These are phyloP conservation scores for Panthera tigris DNA, from an alignment of 2,113 vertebrate species.

Conservation along the genomic window DNA sequence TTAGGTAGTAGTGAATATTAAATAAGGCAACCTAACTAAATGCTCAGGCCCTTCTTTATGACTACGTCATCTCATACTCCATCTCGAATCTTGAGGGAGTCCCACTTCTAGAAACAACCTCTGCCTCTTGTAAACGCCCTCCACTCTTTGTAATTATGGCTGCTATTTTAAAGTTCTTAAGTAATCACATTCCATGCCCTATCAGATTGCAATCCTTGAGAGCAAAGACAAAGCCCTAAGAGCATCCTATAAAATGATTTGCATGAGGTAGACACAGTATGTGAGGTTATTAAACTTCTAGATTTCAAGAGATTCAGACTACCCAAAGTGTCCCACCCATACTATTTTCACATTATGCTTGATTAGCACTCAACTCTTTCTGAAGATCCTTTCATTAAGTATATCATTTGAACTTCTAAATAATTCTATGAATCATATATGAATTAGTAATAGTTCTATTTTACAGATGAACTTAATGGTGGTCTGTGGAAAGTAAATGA, in stretches of 20 bases:
- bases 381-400: neutral
- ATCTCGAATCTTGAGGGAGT: neutral
- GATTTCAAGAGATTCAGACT: neutral
- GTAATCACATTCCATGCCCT: neutral
- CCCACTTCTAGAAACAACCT: neutral
- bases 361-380: neutral
- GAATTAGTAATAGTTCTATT: neutral
- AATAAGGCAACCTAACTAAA: neutral
- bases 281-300: neutral
- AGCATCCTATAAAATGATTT: neutral
- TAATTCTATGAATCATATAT: neutral
- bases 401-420: conserved; percentile 26
- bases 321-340: neutral
- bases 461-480: neutral
- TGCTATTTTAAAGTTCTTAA: neutral
- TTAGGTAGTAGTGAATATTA: neutral
- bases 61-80: neutral
- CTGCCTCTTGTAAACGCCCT: neutral
- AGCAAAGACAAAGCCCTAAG: neutral
- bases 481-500: neutral
- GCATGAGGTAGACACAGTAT: neutral
- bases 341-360: neutral
- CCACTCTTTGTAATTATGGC: neutral
- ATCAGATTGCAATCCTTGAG: neutral
- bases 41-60: neutral